Conservation (phyloP, 2,888 invertebrate genomes). For the Falcaria lacertinaria region DNA sequence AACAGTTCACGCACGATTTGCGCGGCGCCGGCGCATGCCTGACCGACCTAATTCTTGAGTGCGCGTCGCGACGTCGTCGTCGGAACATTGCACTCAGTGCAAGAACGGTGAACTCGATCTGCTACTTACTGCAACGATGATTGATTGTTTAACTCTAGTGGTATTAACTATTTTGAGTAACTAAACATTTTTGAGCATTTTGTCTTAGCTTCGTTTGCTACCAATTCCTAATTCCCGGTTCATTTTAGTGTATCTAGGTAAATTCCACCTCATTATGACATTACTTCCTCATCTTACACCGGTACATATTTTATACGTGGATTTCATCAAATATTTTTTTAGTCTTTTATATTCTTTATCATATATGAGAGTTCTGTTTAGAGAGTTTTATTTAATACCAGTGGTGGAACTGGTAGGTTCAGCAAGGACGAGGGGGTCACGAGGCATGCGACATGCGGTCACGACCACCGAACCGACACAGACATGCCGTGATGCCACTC, state of each 20-base stretch:
- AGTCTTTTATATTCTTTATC: no score
- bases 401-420: conserved; percentile 20
- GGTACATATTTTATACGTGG: no score
- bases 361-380: no score
- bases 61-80: conserved; percentile 27
- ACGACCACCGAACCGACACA: conserved; percentile 38
- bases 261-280: no score
- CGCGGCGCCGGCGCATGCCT: conserved; percentile 54
- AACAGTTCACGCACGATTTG: conserved; percentile 51
- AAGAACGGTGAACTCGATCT: conserved; percentile 14
- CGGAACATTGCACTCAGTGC: conserved; percentile 20
- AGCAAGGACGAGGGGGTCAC: conserved; percentile 62
- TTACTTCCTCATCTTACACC: no score
- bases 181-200: neutral
- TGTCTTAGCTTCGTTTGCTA: conserved; percentile 5
- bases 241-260: no score
- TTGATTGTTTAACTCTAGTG: neutral
- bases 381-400: no score
- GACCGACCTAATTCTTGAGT: conserved; percentile 50
- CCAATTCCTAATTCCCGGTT: no score
- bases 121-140: conserved; percentile 10
- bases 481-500: conserved; percentile 49
- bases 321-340: no score
- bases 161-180: neutral
- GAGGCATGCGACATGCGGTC: conserved; percentile 43